Base-by-base conservation (phyloP, 2,797 vertebrate genomes). In the Sternarchorhynchus goeldii region DNA sequence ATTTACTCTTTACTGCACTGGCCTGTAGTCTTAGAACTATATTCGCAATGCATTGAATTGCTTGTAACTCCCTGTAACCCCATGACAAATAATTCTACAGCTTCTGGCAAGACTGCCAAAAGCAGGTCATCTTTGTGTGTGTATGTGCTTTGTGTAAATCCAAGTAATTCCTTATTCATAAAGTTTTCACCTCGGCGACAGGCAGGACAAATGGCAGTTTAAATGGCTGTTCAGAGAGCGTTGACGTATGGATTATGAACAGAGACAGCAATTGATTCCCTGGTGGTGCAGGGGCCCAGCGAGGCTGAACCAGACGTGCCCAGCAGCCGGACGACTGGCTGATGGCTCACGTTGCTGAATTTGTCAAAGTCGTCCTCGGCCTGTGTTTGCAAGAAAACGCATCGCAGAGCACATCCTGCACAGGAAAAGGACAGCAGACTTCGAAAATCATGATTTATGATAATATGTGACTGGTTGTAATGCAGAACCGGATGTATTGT, bases 121-220 rank as follows among this genome's bases (percentile, higher is more conserved):
- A 83, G 55, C 76, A 79, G 85, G 81, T 76, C 76, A 83, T 81
- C 75, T 75, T 76, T 34, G 63, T 80, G 36, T 66, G 39, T 76
- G 74, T 69, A 72, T 63, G 31, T 56, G 32, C 55, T 72, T 58
- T 32, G 62, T 66, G 71, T 53, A 34, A 62, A 72, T 62, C 57
- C 58, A 87, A 87, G 84, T 81, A 85, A 80, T 86, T 82, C 80
- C 83, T 86, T 83, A 85, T 88, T 86, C 82, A 86, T 83, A 83
- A 85, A 85, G 82, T 81, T 83, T 88, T 85, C 81, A 88, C 83
- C 82, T 83, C 75, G 72, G 73, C 55, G 83, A 80, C 71, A 55
- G 29, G 63, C 60, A 79, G 80, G 78, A 88, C 81, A 85, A 88
- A 82, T 79, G 75, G 75, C 74, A 82, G 80, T 84, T 82, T 87